phyloP scores from a whole-genome alignment of 2,888 invertebrate species.

The Erebia aethiops region DNA sequence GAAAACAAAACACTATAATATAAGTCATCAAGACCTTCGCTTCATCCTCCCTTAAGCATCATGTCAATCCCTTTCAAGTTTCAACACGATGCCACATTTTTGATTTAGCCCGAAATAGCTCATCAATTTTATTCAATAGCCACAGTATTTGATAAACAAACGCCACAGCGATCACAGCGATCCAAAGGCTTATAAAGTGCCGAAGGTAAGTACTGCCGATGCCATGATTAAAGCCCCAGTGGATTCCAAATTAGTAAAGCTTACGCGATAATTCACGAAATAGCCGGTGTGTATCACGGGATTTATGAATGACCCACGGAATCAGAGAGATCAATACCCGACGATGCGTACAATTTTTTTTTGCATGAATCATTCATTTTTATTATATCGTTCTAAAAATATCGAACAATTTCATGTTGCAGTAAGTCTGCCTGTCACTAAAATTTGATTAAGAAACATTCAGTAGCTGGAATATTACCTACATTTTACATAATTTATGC shows the following conservation, averaged over 20 bases:
- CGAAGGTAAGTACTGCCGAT: not conserved
- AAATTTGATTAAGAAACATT: no score
- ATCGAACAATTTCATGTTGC: not conserved
- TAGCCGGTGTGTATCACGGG: slow-evolving; percentile 8
- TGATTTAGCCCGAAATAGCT: not conserved
- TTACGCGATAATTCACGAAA: slow-evolving; percentile 6
- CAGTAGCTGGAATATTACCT: no score
- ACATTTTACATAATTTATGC: no score
- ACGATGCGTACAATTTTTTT: not conserved
- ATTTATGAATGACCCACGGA: not conserved
- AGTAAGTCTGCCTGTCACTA: no score
- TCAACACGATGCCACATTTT: no score
- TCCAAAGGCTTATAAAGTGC: slow-evolving; percentile 1
- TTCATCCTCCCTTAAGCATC: no score
- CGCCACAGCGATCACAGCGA: not conserved
- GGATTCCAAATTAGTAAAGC: slow-evolving; percentile 10
- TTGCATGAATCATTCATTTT: not conserved
- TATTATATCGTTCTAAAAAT: not conserved
- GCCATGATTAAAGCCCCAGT: slow-evolving; percentile 5
- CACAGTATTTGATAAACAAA: not conserved
- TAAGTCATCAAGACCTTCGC: no score
- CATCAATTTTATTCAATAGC: not conserved
- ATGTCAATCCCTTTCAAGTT: no score
- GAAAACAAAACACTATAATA: no score
- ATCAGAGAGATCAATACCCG: slow-evolving; percentile 2